phyloP scores from a whole-genome alignment of 2,888 invertebrate genomes.

The Drosophila kokeensis region DNA sequence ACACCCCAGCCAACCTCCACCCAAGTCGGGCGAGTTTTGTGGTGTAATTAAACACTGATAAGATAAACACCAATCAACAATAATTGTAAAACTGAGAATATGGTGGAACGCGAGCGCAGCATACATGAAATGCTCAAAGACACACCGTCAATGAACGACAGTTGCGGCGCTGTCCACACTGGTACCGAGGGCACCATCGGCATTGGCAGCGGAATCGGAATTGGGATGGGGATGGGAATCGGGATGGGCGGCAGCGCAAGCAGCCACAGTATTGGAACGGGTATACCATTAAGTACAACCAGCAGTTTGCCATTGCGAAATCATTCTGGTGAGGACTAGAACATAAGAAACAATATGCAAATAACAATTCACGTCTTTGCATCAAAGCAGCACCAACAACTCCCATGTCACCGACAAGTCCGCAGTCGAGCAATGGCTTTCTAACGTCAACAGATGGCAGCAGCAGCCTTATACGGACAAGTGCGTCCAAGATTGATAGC shows the following conservation, averaged over 20 bases:
- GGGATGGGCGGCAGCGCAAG: conserved; percentile 58
- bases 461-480: conserved; percentile 79
- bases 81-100: conserved; percentile 19
- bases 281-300: conserved; percentile 88
- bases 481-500: conserved; percentile 93
- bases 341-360: conserved; percentile 1
- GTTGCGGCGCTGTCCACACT: conserved; percentile 90
- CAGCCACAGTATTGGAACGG: conserved; percentile 57
- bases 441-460: conserved; percentile 71
- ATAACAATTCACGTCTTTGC: not conserved
- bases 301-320: conserved; percentile 90
- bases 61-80: not conserved
- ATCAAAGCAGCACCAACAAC: conserved; percentile 84
- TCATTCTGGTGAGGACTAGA: conserved; percentile 86
- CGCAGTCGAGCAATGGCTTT: conserved; percentile 69
- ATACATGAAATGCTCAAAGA: conserved; percentile 95
- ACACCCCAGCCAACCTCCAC: conserved; percentile 5
- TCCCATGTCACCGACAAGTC: conserved; percentile 85
- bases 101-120: conserved; percentile 83
- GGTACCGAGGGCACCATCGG: conserved; percentile 87
- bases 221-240: conserved; percentile 44
- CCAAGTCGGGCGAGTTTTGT: conserved; percentile 48
- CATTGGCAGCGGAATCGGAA: conserved; percentile 28
- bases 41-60: conserved; percentile 37
- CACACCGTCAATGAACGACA: conserved; percentile 91